These are phyloP conservation scores for Brachionus angularis DNA, from an alignment of 1,140 invertebrate species.

Conservation along the genomic window DNA sequence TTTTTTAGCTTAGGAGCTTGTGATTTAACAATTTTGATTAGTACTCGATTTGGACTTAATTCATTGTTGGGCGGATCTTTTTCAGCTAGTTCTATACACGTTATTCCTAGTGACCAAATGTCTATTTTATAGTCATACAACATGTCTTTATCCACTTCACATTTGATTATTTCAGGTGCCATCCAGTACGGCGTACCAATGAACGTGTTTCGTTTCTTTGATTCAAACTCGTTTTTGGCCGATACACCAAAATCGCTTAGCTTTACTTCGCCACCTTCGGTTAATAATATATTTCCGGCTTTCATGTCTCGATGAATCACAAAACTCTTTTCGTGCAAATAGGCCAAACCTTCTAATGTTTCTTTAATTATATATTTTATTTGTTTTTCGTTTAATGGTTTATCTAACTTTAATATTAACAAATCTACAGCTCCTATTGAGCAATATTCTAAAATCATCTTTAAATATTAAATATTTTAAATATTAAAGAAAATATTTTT, in stretches of 20 bases:
- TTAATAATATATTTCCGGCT: slow-evolving; percentile 97
- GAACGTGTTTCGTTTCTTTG: slow-evolving; percentile 91
- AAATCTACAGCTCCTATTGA: slow-evolving; percentile 43
- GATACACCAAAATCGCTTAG: slow-evolving; percentile 63
- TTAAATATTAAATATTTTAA: neutral
- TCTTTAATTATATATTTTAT: slow-evolving; percentile 42
- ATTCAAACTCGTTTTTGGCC: slow-evolving; percentile 62
- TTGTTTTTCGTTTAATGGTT: slow-evolving; percentile 30
- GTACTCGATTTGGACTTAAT: neutral
- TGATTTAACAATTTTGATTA: slow-evolving; percentile 69
- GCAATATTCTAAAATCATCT: slow-evolving; percentile 46
- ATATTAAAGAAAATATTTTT: neutral
- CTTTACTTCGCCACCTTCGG: slow-evolving; percentile 94
- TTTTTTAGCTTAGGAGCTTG: slow-evolving; percentile 93
- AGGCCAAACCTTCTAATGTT: slow-evolving; percentile 25
- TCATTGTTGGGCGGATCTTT: slow-evolving; percentile 83
- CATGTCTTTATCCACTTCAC: slow-evolving; percentile 45
- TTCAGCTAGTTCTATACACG: slow-evolving; percentile 94
- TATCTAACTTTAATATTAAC: slow-evolving; percentile 44
- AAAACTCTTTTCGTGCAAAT: slow-evolving; percentile 42
- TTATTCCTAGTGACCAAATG: slow-evolving; percentile 89
- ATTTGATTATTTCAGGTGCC: slow-evolving; percentile 71
- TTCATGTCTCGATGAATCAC: slow-evolving; percentile 74
- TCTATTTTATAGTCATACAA: slow-evolving; percentile 89
- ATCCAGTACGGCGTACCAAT: slow-evolving; percentile 94